Percentiles rank a stretch among this genome's conserved stretches.
These are phyloP conservation scores for Fregata magnificens DNA, from an alignment of 2,113 vertebrate species.

Conservation along the genomic window DNA sequence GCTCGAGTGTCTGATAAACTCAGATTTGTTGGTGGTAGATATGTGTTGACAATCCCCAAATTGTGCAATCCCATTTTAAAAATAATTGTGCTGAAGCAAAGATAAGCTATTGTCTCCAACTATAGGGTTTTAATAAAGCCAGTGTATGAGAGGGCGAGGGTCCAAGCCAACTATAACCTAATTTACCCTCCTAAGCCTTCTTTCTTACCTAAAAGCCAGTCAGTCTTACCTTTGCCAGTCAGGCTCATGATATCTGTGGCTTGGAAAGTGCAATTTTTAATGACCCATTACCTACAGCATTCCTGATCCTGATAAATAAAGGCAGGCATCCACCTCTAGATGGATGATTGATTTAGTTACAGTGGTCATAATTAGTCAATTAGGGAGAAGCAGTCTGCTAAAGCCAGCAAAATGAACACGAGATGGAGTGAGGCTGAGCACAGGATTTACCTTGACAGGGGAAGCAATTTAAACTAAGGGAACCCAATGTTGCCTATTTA, in stretches of 20 bases:
- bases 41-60: background rate
- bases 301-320: conserved; percentile 42
- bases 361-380: conserved; percentile 8
- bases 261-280: conserved; percentile 32
- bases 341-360: conserved; percentile 43
- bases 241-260: background rate
- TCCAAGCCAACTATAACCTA: conserved; percentile 56
- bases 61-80: conserved; percentile 1
- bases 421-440: background rate
- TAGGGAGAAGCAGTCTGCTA: conserved; percentile 7
- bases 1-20: conserved; percentile 25
- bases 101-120: conserved; percentile 32
- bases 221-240: conserved; percentile 30
- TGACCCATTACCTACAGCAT: background rate
- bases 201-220: conserved; percentile 54
- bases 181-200: conserved; percentile 42
- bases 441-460: background rate
- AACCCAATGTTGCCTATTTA: conserved; percentile 35
- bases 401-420: background rate
- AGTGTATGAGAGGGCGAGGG: background rate
- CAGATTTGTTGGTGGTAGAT: background rate
- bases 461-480: conserved; percentile 12
- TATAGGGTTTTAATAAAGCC: conserved; percentile 17
- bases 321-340: background rate
- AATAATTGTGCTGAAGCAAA: conserved; percentile 44